Evolutionary conservation across 1,140 invertebrate genomes (phyloP).

Genomic region (Triops longicaudatus): DNA sequence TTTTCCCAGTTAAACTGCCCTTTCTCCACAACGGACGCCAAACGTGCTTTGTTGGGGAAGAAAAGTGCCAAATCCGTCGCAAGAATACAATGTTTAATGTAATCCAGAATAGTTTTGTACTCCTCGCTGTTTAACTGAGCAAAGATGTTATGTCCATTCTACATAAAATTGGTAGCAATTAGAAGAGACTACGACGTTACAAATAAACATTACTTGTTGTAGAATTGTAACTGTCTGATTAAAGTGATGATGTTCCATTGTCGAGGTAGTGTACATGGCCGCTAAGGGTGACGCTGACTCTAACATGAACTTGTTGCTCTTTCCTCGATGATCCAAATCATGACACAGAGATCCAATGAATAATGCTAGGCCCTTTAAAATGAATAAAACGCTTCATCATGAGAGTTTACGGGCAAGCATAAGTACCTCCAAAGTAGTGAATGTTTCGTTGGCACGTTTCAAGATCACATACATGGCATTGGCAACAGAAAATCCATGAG

Average conservation of each 20-base stretch:
- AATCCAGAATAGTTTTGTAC: constrained; percentile 59
- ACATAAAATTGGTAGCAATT: constrained; percentile 35
- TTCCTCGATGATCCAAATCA: constrained; percentile 73
- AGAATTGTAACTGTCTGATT: constrained; percentile 97
- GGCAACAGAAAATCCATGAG: constrained; percentile 74
- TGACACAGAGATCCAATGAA: constrained; percentile 73
- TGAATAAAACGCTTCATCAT: not conserved
- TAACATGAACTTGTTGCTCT: constrained; percentile 75
- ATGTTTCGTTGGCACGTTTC: constrained; percentile 48
- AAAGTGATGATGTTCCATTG: constrained; percentile 97
- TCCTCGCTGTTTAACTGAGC: constrained; percentile 59
- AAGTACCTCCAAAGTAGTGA: constrained; percentile 50
- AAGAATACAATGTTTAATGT: constrained; percentile 70
- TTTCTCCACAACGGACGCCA: constrained; percentile 49
- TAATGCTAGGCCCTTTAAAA: constrained; percentile 56
- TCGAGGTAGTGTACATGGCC: constrained; percentile 88
- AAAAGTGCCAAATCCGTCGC: constrained; percentile 74
- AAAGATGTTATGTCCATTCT: constrained; percentile 73
- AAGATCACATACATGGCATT: constrained; percentile 72
- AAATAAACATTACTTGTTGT: constrained; percentile 53
- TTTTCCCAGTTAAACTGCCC: constrained; percentile 53
- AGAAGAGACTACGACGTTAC: constrained; percentile 37
- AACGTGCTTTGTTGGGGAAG: constrained; percentile 61
- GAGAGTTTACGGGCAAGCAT: constrained; percentile 30
- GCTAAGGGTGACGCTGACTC: constrained; percentile 65